phyloP scores from a whole-genome alignment of 2,113 vertebrate species.

The Spea multiplicata region DNA sequence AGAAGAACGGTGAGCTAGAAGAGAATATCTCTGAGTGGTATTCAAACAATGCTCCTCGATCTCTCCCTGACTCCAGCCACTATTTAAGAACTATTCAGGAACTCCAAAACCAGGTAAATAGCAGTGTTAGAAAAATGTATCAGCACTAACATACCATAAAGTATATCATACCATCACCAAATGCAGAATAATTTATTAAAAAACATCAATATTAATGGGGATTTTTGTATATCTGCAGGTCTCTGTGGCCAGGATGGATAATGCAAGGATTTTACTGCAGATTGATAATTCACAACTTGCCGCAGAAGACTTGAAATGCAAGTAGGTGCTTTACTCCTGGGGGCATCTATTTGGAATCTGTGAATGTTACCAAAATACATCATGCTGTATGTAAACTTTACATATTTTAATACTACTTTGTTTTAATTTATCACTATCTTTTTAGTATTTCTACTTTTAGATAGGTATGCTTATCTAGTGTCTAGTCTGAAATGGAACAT shows the following conservation, averaged over 20 bases:
- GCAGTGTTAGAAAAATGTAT: not conserved
- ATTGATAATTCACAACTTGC: constrained; percentile 31
- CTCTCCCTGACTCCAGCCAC: constrained; percentile 51
- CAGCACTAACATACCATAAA: no score
- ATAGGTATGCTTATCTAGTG: no score
- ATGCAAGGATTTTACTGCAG: constrained; percentile 15
- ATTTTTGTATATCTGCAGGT: not conserved
- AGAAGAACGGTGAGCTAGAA: constrained; percentile 65
- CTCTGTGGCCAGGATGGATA: not conserved
- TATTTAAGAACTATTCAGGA: constrained; percentile 63
- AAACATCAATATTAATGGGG: not conserved
- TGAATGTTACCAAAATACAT: no score
- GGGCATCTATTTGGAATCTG: no score
- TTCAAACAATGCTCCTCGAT: constrained; percentile 39
- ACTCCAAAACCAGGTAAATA: constrained; percentile 50
- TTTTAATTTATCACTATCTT: no score
- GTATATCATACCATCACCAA: not conserved
- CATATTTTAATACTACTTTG: no score
- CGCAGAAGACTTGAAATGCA: constrained; percentile 27
- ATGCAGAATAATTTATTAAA: not conserved
- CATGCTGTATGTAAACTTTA: no score
- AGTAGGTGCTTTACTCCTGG: not conserved
- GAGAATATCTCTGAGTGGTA: constrained; percentile 59
- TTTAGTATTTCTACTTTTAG: no score
- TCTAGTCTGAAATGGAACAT: no score